Conservation (phyloP, 2,888 invertebrate genomes). For the Eretmocerus hayati region DNA sequence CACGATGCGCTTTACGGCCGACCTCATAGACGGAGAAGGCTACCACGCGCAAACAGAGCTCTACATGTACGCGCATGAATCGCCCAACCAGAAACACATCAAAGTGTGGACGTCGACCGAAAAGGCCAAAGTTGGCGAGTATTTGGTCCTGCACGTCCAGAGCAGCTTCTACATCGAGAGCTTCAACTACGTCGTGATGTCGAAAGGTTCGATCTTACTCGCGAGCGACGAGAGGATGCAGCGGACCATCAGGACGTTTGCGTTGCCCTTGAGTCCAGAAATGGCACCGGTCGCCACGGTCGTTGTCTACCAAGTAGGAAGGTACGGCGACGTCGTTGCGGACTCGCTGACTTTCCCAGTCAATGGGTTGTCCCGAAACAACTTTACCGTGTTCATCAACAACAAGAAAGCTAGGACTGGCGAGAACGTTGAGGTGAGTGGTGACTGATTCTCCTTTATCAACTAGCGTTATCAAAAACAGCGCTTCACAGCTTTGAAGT, state of each 20-base stretch:
- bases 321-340: slow-evolving; percentile 77
- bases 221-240: slow-evolving; percentile 80
- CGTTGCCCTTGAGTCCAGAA: slow-evolving; percentile 74
- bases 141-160: slow-evolving; percentile 88
- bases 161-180: slow-evolving; percentile 84
- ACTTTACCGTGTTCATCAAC: slow-evolving; percentile 81
- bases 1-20: slow-evolving; percentile 62
- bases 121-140: slow-evolving; percentile 81
- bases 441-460: background rate
- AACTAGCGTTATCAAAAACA: too few relatives aligned
- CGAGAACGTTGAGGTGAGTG: slow-evolving; percentile 68
- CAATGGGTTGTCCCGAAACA: slow-evolving; percentile 88
- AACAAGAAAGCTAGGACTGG: slow-evolving; percentile 91
- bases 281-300: slow-evolving; percentile 91
- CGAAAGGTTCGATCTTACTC: slow-evolving; percentile 83
- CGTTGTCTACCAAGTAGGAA: slow-evolving; percentile 79
- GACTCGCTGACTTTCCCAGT: slow-evolving; percentile 96
- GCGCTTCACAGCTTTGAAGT: background rate
- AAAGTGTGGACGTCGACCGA: slow-evolving; percentile 80
- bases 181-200: slow-evolving; percentile 86
- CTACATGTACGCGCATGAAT: slow-evolving; percentile 69
- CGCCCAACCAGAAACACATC: slow-evolving; percentile 75
- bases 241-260: slow-evolving; percentile 69
- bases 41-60: slow-evolving; percentile 63
- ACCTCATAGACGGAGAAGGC: slow-evolving; percentile 62